Evolutionary conservation across 2,888 invertebrate genomes (phyloP), one percentile per base, ranked within the genome.

Genomic region (Pyrochroa serraticornis): DNA sequence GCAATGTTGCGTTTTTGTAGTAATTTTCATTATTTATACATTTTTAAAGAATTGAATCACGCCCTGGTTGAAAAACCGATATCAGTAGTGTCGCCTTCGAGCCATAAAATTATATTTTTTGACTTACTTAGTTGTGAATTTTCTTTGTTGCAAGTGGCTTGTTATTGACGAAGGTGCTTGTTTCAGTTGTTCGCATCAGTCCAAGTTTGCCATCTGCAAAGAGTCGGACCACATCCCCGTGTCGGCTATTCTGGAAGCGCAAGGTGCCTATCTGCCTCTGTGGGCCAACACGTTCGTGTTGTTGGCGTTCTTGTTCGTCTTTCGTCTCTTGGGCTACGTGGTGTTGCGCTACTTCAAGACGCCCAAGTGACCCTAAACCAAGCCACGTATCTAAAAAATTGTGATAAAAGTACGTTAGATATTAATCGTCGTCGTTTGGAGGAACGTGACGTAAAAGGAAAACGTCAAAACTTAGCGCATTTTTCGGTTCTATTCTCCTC

Each of bases 231-330:
- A 83, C 80, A 87, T 90, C 79, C 87, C 88, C 67, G 83, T 85
- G 60, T 79, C 83, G 60, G 85, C 86, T 65, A 88, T 90, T 67
- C 78, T 90, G 65, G 85, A 85, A 70, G 84, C 84, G 58, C 87
- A 88, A 71, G 87, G 87, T 50, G 84, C 86, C 13, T 82, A 82
- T 64, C 80, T 83, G 58, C 88, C 90, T 8, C 79, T 90, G 12
- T 90, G 90, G 90, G 85, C 87, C 57, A 90, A 90, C 78, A 89
- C 89, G 8, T 77, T 87, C 55, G 86, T 90, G 45, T 81, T 91
- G 58, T 72, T 90, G 68, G 84, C 85, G 69, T 90, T 90, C 80
- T 83, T 91, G 63, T 74, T 89, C 66, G 84, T 87, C 67, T 90
- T 90, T 79, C 84, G 90, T 65, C 81, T 86, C 50, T 80, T 90